Evolutionary conservation across 1,140 invertebrate species (phyloP), one percentile per base, ranked within the genome.

Genomic region (Diprion similis): DNA sequence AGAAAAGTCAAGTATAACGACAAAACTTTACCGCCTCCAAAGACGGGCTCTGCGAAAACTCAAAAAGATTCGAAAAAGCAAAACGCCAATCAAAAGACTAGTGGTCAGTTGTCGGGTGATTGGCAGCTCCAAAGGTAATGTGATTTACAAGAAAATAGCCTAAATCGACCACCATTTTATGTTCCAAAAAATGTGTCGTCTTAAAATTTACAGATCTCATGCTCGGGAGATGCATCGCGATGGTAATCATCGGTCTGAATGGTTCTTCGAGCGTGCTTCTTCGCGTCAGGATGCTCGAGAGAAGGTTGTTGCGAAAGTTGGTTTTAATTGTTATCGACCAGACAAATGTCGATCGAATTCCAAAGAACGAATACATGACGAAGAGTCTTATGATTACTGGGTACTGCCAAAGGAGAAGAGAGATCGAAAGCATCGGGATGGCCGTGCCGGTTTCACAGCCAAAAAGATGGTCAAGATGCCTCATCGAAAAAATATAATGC

Each of bases 81-180:
- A 76, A 71, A 17, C 71, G 71, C 46, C 59, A 15, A 45, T 19
- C 66, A 11, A 11, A 19, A 68, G 37, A 68, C 37, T 71, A 72
- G 48, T 72, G 70, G 71, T 64, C 72, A 59, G 71, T 74, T 46
- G 10, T 66, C 51, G 47, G 71, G 68, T 1, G 73, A 77, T 11
- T 77, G 76, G 76, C 76, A 77, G 47, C 66, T 71, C 9, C 73
- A 77, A 17, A 72, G 76, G 76, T 77, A 72, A 15, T 18, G 0
- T 45, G 17, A 45, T 51, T n/a, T 67, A 68, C n/a, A 68, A 48
- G 19, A 71, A 65, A n/a, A 2, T n/a, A 70, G 37, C 9, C 9
- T 70, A 15, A 19, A 6, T 70, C 13, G 46, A 18, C 45, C 70
- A 68, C 47, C 45, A 10, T 66, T 75, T 64, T 71, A 8, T 73